Conservation (phyloP, 2,888 invertebrate species). For the Tenodera sinensis region DNA sequence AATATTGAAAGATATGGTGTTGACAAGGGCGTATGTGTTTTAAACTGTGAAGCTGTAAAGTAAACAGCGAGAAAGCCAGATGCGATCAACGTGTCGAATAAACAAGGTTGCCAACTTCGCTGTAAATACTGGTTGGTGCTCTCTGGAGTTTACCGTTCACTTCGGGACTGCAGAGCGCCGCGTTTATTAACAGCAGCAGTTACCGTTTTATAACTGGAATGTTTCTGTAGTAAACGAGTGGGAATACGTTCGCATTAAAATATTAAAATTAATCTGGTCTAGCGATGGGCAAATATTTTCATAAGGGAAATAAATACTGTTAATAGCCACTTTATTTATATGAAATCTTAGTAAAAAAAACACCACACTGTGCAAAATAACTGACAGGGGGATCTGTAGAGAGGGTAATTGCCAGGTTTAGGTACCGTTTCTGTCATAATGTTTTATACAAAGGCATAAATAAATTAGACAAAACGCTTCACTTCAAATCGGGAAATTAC, state of each 20-base stretch:
- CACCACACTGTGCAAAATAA: too few species aligned
- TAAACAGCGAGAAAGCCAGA: background rate
- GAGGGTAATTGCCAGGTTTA: too few species aligned
- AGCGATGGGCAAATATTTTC: background rate
- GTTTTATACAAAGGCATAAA: too few species aligned
- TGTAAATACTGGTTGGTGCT: background rate
- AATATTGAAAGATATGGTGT: background rate
- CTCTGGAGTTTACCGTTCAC: background rate
- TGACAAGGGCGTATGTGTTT: background rate
- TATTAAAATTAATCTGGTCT: background rate
- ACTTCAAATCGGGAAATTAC: too few species aligned
- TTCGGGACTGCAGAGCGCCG: background rate
- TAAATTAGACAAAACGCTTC: too few species aligned
- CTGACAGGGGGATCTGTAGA: too few species aligned
- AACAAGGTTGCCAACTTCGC: background rate
- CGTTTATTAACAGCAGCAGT: background rate
- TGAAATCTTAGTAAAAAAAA: too few species aligned
- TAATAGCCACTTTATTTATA: too few species aligned
- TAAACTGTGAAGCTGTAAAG: background rate
- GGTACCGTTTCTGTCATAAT: too few species aligned
- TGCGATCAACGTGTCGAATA: background rate
- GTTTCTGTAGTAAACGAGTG: background rate
- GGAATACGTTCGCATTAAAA: background rate
- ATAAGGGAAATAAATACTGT: background rate
- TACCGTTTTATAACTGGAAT: background rate